These are phyloP conservation scores for Creontiades dilutus DNA, from an alignment of 2,888 invertebrate genomes.

Conservation along the genomic window DNA sequence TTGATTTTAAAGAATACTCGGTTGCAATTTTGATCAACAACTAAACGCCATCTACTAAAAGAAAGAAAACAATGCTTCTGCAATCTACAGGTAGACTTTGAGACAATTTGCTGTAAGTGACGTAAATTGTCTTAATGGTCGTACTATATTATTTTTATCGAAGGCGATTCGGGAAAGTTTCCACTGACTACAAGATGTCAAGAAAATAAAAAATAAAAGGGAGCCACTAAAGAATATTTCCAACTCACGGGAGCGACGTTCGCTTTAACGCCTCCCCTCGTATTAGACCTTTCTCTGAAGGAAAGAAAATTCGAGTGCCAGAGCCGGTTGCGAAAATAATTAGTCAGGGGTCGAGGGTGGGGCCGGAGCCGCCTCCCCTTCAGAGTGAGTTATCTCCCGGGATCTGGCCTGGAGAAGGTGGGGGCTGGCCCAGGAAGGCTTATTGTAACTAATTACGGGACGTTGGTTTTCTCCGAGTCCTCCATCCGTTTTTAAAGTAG, in stretches of 20 bases:
- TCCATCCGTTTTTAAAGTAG: slow-evolving; percentile 46
- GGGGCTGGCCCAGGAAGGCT: background rate
- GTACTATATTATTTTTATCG: too few species aligned
- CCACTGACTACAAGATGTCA: background rate
- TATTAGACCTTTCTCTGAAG: background rate
- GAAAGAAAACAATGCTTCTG: too few species aligned
- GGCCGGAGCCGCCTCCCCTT: background rate
- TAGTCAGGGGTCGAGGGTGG: background rate
- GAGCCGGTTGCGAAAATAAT: slow-evolving; percentile 42
- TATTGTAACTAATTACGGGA: slow-evolving; percentile 51
- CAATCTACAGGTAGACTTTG: too few species aligned
- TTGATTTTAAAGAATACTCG: too few species aligned
- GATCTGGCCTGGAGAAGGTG: background rate
- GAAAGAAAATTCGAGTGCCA: slow-evolving; percentile 46
- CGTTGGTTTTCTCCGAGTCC: slow-evolving; percentile 17
- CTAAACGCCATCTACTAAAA: too few species aligned
- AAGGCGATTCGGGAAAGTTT: background rate
- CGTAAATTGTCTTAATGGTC: too few species aligned
- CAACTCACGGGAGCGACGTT: slow-evolving; percentile 7
- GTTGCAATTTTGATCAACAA: too few species aligned
- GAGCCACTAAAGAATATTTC: background rate
- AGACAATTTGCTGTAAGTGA: too few species aligned
- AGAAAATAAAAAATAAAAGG: background rate
- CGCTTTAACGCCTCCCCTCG: background rate
- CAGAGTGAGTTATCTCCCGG: slow-evolving; percentile 35